Base-by-base conservation (phyloP, 1,140 invertebrate genomes). In the Macrosteles quadrilineatus region DNA sequence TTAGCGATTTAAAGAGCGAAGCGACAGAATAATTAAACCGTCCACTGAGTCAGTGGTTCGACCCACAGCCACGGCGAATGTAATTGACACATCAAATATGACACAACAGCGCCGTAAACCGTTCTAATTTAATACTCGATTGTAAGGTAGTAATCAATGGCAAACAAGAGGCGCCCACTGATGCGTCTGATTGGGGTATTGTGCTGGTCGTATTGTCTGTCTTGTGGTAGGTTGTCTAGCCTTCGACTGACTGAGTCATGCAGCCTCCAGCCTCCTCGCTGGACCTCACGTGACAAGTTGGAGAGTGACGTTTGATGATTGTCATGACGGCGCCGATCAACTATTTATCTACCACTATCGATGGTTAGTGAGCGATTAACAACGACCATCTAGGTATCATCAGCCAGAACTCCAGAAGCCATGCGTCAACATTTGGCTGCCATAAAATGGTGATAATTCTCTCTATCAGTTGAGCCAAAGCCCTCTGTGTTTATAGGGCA, bases 91-190 rank as follows among this genome's bases (percentile, higher is more conserved):
- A 50, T 50, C 47, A 36, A 36, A 36, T 36, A 36, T 14, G 4
- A 14, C 4, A 36, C 32, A 36, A 36, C 32, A 50, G 4, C 14
- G 47, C 47, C 14, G 47, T 50, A 21, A 50, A 50, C 47, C 4
- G 14, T 50, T 50, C n/a, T 50, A 50, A 50, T 50, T 50, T 50
- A 50, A 50, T 50, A 50, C 47, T 50, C 21, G 14, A 50, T 50
- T 50, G 47, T 50, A 21, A 50, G 21, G 47, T 50, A 19, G 47
- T 50, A 50, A 50, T 50, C 47, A 50, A 50, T 50, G 21, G 47
- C 47, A 50, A 50, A 50, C 47, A 50, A 50, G 47, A 50, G 47
- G 47, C 47, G 47, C 47, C 47, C 47, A 50, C 47, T 19, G 47
- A 21, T 50, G 14, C 14, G 14, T 6, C 21, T 21, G 47, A 50